Conservation (phyloP, 1,140 invertebrate genomes). For the Reticulitermes speratus region DNA sequence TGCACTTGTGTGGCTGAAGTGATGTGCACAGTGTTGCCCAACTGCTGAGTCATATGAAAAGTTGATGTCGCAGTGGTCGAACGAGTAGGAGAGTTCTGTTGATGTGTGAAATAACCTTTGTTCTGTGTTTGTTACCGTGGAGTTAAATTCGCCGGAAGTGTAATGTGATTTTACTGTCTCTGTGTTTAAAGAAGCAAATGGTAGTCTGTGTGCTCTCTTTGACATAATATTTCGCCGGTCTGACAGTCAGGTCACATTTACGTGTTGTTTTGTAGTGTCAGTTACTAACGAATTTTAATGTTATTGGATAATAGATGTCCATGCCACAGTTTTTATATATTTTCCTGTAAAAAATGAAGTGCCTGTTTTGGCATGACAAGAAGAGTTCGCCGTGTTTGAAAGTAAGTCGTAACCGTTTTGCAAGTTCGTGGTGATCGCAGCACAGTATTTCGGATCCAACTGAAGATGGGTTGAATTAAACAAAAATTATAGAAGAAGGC, state of each 20-base stretch:
- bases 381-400: not conserved
- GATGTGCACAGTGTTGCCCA: slow-evolving; percentile 22
- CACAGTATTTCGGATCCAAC: not conserved
- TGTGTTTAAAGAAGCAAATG: not conserved
- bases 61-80: not conserved
- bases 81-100: not conserved
- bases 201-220: not conserved
- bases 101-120: not conserved
- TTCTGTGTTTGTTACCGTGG: not conserved
- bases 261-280: not conserved
- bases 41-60: slow-evolving; percentile 29
- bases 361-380: not conserved
- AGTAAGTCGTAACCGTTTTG: not conserved
- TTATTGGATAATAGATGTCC: not conserved
- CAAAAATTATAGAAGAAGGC: not conserved
- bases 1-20: not conserved
- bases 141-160: not conserved
- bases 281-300: not conserved
- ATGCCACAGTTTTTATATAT: not conserved
- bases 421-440: not conserved
- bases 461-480: not conserved
- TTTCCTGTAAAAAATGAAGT: slow-evolving; percentile 8
- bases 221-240: not conserved
- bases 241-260: not conserved
- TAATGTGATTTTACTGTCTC: not conserved